A percentile compares a stretch with the other conserved stretches of the same genome.
These are phyloP conservation scores for Drosophila parvula DNA, from an alignment of 1,140 invertebrate species.

Conservation along the genomic window DNA sequence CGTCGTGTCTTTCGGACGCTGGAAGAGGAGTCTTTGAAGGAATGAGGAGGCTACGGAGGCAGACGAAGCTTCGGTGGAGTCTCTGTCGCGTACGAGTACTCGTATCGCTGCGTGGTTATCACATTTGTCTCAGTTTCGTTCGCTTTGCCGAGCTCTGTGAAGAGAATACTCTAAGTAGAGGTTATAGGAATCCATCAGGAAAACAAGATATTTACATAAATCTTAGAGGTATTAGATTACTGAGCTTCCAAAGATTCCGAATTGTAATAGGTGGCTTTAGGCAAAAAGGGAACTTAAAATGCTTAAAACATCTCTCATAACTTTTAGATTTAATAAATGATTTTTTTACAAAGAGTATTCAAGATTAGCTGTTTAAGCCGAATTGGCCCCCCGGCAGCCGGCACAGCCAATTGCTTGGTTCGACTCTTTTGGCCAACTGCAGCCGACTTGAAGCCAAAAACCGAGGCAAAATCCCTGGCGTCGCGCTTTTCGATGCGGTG, in stretches of 20 bases:
- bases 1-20: slow-evolving; percentile 23
- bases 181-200: neutral
- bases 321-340: too few relatives aligned
- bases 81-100: slow-evolving; percentile 47
- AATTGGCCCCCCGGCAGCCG: slow-evolving; percentile 12
- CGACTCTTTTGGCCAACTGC: slow-evolving; percentile 14
- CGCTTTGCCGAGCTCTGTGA: slow-evolving; percentile 28
- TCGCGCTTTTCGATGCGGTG: slow-evolving; percentile 44
- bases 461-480: slow-evolving; percentile 31
- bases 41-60: neutral
- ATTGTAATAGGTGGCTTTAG: neutral
- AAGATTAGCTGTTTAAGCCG: neutral
- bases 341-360: slow-evolving; percentile 10
- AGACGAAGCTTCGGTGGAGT: slow-evolving; percentile 44
- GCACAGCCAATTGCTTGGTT: slow-evolving; percentile 46
- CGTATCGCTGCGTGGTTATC: slow-evolving; percentile 80
- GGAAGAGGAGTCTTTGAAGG: slow-evolving; percentile 5
- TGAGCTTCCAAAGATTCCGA: too few relatives aligned
- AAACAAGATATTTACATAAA: too few relatives aligned
- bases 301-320: too few relatives aligned
- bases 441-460: slow-evolving; percentile 30
- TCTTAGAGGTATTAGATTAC: too few relatives aligned
- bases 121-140: slow-evolving; percentile 78
- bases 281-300: too few relatives aligned
- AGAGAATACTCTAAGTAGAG: slow-evolving; percentile 7